Evolutionary conservation across 2,888 invertebrate species (phyloP), one percentile per base, ranked within the genome.

Genomic region (Malthinus flaveolus): DNA sequence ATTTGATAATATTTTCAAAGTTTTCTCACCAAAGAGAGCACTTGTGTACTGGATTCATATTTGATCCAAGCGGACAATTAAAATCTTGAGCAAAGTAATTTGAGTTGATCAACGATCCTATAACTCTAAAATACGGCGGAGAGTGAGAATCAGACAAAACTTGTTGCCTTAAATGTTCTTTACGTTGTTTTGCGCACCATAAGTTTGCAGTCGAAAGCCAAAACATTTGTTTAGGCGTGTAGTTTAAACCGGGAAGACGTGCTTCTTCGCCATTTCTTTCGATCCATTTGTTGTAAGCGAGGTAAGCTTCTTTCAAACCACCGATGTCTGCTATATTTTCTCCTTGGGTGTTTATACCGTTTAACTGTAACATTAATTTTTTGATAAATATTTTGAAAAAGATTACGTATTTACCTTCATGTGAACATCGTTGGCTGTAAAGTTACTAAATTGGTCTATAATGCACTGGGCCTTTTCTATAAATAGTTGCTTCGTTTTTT

Each of bases 251-350:
- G 1, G 62, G 62, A 36, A 64, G 50, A 7, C 9, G 36, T 1
- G 49, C 35, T 39, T 64, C 64, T 31, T 35, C 37, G 4, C 49
- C 52, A 32, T 60, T 34, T 9, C 32, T 31, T 36, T 56, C 39
- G 8, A 49, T 34, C 58, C 58, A 61, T 4, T 52, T 94, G 0
- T 68, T 88, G 82, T 5, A 83, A 80, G 63, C 89, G 83, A 72
- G 9, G 83, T 78, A 36, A 82, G 94, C 90, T 76, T 94, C 91
- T 71, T 94, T 91, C 47, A 95, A 84, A 0, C 95, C 95, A 0
- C 95, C 95, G 72, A 95, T 95, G 73, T 95, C 95, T 0, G 95
- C 95, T 70, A 95, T 95, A 71, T 95, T 95, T 78, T 95, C 95
- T 1, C 90, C 90, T 80, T 84, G 70, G 0, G 94, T 94, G 68